Base-by-base conservation (phyloP, 92 coral and sea anemone species). In the Parazoanthus atlanticus region DNA sequence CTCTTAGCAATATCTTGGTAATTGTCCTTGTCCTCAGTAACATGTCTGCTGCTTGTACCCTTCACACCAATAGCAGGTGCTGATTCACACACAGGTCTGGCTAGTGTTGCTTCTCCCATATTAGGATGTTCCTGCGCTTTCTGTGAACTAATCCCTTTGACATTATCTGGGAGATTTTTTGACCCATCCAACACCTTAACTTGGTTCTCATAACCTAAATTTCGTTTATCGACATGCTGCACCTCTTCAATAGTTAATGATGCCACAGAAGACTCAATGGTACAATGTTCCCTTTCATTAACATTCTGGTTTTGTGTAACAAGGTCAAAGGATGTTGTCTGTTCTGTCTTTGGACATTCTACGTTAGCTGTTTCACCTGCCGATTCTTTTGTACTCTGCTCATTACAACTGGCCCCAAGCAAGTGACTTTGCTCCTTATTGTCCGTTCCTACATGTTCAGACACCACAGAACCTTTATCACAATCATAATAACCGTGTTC, bases 1-100 rank as follows among this genome's bases (percentile, higher is more conserved):
- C 91, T 90, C 19, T 81, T 90, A 3, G 91, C 78, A 13, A 95
- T 93, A 26, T 91, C 96, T 49, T 93, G 94, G 46, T 92, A 93
- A 9, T 91, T 89, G 11, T 69, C 86, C 46, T 67, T 82, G 21
- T 64, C 61, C 29, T 82, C 76, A 38, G 8, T 8, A 30, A 25
- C 33, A 19, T 40, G 86, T 3, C 28, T 83, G 31, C 58, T 7
- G 31, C 26, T 52, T 31, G 72, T 4, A 61, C 85, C 19, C 58
- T 65, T 38, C 33, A 6, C 36, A 30, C 26, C n/a, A 10, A 23
- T 1, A 31, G 33, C 28, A 40, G 41, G 40, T 3, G 2, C 28
- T 26, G 78, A 12, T 13, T 91, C 90, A 29, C 58, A 88, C 16
- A 72, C 43, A 77, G 43, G 21, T 31, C 54, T 71, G 74, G 71